A percentile compares a stretch with the other conserved stretches of the same genome.
Evolutionary conservation across 2,888 invertebrate genomes (phyloP).

Genomic region (Eustalomyia histrio): DNA sequence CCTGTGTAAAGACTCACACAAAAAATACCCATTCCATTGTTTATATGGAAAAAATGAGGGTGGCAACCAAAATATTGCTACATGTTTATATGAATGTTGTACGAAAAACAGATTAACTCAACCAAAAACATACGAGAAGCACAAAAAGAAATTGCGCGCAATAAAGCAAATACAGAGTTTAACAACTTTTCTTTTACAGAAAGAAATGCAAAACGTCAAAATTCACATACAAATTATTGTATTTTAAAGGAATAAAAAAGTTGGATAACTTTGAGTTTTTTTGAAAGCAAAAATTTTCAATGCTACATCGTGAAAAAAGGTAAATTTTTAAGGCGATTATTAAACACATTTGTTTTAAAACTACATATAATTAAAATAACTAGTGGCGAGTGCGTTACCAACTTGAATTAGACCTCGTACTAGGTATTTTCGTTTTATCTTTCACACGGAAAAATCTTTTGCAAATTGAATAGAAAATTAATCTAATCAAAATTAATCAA

Average conservation of each 20-base stretch:
- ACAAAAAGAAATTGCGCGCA: conserved; percentile 18
- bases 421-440: too few relatives aligned
- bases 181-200: background rate
- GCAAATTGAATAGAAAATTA: too few relatives aligned
- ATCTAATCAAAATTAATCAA: too few relatives aligned
- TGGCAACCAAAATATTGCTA: conserved; percentile 4
- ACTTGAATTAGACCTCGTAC: too few relatives aligned
- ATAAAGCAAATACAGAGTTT: conserved; percentile 25
- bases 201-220: conserved; percentile 12
- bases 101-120: conserved; percentile 53
- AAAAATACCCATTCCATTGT: background rate
- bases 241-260: background rate
- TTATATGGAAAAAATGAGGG: conserved; percentile 14
- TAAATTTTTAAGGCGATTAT: background rate
- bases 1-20: background rate
- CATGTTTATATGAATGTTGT: conserved; percentile 15
- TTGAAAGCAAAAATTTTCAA: background rate
- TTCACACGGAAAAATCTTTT: too few relatives aligned
- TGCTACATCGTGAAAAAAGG: background rate
- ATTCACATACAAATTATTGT: conserved; percentile 3
- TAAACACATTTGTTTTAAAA: too few relatives aligned
- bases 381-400: too few relatives aligned
- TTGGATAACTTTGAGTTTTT: background rate
- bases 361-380: too few relatives aligned
- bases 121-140: conserved; percentile 28